Conservation (phyloP, 2,888 invertebrate genomes). For the Agrotis segetum region DNA sequence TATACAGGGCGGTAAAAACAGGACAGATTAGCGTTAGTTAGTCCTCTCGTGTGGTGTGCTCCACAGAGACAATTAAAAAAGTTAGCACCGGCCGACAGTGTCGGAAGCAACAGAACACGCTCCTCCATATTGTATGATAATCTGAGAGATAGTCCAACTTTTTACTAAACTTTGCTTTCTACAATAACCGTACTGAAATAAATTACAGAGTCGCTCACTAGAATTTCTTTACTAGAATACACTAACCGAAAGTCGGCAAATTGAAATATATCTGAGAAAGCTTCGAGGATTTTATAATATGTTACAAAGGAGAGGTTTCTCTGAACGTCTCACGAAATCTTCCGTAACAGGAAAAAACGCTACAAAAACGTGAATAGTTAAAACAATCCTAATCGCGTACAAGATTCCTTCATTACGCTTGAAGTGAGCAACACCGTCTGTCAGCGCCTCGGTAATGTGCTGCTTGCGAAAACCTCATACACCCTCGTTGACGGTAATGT, state of each 20-base stretch:
- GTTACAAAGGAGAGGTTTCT: constrained; percentile 1
- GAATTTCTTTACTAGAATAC: constrained; percentile 59
- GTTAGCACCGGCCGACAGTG: constrained; percentile 53
- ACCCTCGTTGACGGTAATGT: neutral
- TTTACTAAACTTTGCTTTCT: constrained; percentile 63
- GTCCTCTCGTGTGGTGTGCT: constrained; percentile 24
- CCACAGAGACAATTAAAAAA: constrained; percentile 64
- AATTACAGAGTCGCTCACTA: constrained; percentile 52
- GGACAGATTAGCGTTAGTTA: constrained; percentile 53
- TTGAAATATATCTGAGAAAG: constrained; percentile 32
- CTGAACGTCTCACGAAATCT: constrained; percentile 11
- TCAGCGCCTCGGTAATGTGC: constrained; percentile 22
- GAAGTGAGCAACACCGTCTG: constrained; percentile 11
- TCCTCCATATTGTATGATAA: constrained; percentile 70
- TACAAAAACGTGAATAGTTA: constrained; percentile 66
- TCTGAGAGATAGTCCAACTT: constrained; percentile 68
- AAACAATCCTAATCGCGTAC: constrained; percentile 67
- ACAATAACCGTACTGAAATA: constrained; percentile 56
- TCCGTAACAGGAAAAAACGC: constrained; percentile 46
- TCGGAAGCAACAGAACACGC: constrained; percentile 44
- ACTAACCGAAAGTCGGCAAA: constrained; percentile 44
- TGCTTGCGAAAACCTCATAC: constrained; percentile 15
- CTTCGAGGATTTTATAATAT: constrained; percentile 11
- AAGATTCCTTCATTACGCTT: constrained; percentile 68
- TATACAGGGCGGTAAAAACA: constrained; percentile 26